Evolutionary conservation across 2,888 invertebrate genomes (phyloP).

Genomic region (Quadroppia sp.): DNA sequence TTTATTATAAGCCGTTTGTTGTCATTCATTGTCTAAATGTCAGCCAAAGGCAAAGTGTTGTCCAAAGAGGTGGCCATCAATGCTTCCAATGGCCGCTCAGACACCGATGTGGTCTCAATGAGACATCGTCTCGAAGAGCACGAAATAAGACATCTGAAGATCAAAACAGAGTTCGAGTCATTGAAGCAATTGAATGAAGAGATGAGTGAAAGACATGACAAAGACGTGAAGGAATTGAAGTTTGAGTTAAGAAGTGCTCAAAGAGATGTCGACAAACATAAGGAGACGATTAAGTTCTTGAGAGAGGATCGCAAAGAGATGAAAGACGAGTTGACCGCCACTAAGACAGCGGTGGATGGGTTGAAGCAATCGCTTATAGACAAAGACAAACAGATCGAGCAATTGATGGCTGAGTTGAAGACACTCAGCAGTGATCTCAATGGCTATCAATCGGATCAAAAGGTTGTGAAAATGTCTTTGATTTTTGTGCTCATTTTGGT

Average conservation of each 20-base stretch:
- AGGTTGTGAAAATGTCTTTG: not conserved
- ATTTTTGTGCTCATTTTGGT: not conserved
- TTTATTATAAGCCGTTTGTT: too few relatives aligned
- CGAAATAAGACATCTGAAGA: not conserved
- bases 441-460: not conserved
- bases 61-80: not conserved
- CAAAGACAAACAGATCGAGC: constrained; percentile 3
- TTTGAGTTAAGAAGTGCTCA: constrained; percentile 1
- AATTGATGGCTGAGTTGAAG: not conserved
- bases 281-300: not conserved
- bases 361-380: not conserved
- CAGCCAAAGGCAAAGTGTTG: not conserved
- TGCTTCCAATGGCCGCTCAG: not conserved
- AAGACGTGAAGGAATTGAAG: constrained; percentile 9
- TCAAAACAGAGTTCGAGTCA: constrained; percentile 19
- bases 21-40: too few relatives aligned
- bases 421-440: not conserved
- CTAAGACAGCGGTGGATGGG: not conserved
- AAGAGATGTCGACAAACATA: not conserved
- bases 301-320: not conserved
- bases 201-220: not conserved
- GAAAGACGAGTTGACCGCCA: not conserved
- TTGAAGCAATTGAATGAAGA: constrained; percentile 24
- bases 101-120: too few relatives aligned
- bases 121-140: not conserved